phyloP scores from a whole-genome alignment of 2,888 invertebrate species.

The Leptinotarsa haldemani region DNA sequence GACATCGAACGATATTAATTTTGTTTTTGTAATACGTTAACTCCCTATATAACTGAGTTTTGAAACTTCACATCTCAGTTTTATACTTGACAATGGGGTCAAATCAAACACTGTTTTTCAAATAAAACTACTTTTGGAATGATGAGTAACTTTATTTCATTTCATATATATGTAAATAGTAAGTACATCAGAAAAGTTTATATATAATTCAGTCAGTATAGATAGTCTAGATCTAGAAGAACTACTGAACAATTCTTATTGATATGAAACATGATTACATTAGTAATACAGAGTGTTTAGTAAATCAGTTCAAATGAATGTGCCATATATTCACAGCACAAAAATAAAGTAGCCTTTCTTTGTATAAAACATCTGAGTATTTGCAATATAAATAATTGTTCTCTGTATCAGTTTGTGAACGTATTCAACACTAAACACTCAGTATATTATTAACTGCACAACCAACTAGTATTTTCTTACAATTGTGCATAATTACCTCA shows the following conservation, averaged over 20 bases:
- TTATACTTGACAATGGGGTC: too few species aligned
- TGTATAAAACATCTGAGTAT: too few species aligned
- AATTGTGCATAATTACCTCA: not conserved
- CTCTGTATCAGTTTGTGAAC: not conserved
- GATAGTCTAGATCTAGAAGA: conserved; percentile 37
- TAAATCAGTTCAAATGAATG: not conserved
- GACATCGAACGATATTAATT: too few species aligned
- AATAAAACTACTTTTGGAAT: conserved; percentile 21
- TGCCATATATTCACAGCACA: not conserved
- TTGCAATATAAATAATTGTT: too few species aligned
- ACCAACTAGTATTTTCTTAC: not conserved
- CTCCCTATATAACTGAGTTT: too few species aligned
- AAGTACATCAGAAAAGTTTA: conserved; percentile 45
- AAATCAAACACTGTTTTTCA: too few species aligned
- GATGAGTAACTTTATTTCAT: conserved; percentile 40
- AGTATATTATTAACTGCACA: not conserved
- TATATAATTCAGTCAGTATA: conserved; percentile 43
- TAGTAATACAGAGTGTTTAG: conserved; percentile 20
- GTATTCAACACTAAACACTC: conserved; percentile 6
- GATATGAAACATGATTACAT: conserved; percentile 42
- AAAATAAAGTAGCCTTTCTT: not conserved
- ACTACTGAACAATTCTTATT: conserved; percentile 38
- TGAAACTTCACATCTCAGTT: too few species aligned
- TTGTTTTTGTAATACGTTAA: too few species aligned
- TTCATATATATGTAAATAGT: conserved; percentile 35